phyloP scores from a whole-genome alignment of 2,113 vertebrate genomes.

The Leptodactylus fuscus region DNA sequence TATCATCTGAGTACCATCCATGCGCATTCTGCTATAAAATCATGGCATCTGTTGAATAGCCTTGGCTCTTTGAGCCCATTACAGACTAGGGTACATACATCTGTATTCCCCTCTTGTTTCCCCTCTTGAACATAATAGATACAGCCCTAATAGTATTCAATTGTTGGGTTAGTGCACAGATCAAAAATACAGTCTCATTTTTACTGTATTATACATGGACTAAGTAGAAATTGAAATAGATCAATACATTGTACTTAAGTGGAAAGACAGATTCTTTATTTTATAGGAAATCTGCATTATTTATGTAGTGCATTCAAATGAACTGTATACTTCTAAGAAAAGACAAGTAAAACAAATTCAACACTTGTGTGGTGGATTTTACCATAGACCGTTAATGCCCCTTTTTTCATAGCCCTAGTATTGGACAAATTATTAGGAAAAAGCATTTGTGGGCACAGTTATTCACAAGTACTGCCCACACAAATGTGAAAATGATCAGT shows the following conservation, averaged over 20 bases:
- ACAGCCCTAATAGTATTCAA: background rate
- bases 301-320: background rate
- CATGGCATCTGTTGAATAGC: too few species aligned
- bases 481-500: too few species aligned
- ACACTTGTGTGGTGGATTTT: background rate
- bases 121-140: background rate
- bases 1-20: too few species aligned
- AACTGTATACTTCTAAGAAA: background rate
- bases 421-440: too few species aligned
- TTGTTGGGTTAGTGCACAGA: background rate
- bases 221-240: background rate
- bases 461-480: too few species aligned
- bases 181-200: background rate
- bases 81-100: too few species aligned
- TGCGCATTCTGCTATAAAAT: too few species aligned
- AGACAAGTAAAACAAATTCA: background rate
- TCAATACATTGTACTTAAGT: slow-evolving; percentile 5
- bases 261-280: background rate
- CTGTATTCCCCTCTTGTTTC: too few species aligned
- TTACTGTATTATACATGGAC: background rate
- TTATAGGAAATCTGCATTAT: slow-evolving; percentile 16
- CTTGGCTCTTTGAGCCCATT: too few species aligned
- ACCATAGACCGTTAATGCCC: too few species aligned
- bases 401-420: too few species aligned
- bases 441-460: too few species aligned